phyloP scores from a whole-genome alignment of 92 coral and sea anemone genomes.

The Blastomussa wellsi region DNA sequence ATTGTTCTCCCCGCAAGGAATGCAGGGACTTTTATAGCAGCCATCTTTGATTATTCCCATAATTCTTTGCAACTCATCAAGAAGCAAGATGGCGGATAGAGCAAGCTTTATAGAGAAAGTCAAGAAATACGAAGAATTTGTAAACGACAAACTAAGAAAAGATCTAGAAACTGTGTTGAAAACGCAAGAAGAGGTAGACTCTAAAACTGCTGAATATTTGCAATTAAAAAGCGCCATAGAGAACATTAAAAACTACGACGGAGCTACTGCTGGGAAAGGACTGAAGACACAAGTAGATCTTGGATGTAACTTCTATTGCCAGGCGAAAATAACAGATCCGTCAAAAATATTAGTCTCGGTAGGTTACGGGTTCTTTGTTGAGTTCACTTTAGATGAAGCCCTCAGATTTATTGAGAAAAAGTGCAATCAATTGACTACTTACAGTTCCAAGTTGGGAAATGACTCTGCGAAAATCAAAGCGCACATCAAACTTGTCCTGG shows the following conservation, averaged over 20 bases:
- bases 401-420: conserved; percentile 81
- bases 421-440: conserved; percentile 63
- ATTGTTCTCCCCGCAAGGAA: conserved; percentile 61
- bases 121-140: conserved; percentile 82
- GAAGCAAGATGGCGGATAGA: conserved; percentile 81
- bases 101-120: conserved; percentile 64
- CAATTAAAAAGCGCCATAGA: conserved; percentile 80
- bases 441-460: conserved; percentile 71
- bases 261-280: conserved; percentile 61
- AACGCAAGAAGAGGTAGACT: conserved; percentile 77
- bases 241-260: conserved; percentile 65
- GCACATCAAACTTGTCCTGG: conserved; percentile 79
- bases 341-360: conserved; percentile 88
- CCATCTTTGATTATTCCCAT: conserved; percentile 64
- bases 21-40: conserved; percentile 92
- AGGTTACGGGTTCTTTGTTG: conserved; percentile 95
- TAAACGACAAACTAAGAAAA: conserved; percentile 77
- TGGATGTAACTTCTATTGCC: conserved; percentile 94
- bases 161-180: conserved; percentile 79
- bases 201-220: conserved; percentile 75
- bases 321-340: conserved; percentile 85
- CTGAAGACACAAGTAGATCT: conserved; percentile 88
- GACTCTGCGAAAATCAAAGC: conserved; percentile 93
- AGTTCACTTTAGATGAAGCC: conserved; percentile 94
- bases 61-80: not conserved